Conservation (phyloP, 2,888 invertebrate genomes). For the Meliscaeva auricollis region DNA sequence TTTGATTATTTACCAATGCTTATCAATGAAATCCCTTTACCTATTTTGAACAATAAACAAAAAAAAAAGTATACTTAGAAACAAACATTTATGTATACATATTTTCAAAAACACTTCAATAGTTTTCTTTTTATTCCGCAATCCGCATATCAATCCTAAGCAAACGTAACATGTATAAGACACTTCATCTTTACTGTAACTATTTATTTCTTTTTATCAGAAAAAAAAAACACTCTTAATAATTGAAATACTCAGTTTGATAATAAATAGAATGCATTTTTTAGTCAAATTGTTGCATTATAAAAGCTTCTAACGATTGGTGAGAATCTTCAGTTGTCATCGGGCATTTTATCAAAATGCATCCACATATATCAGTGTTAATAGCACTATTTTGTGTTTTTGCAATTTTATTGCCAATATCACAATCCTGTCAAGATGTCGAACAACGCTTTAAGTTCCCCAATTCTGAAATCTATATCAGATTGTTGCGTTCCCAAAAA, state of each 20-base stretch:
- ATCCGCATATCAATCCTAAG: background rate
- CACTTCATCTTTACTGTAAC: background rate
- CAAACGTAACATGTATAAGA: no score
- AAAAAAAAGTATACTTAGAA: no score
- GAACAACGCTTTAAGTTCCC: constrained; percentile 80
- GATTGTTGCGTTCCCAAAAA: constrained; percentile 79
- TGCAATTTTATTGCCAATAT: constrained; percentile 18
- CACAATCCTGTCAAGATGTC: constrained; percentile 78
- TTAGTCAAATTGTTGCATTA: no score
- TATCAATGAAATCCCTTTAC: background rate
- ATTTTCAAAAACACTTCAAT: background rate
- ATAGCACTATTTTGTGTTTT: constrained; percentile 16
- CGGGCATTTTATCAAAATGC: constrained; percentile 50
- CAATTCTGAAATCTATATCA: constrained; percentile 79
- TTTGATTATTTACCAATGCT: background rate
- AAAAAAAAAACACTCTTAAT: background rate
- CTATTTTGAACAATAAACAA: background rate
- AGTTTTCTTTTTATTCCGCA: background rate
- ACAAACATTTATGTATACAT: background rate
- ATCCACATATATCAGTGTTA: constrained; percentile 7
- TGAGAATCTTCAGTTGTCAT: background rate
- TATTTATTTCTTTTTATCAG: constrained; percentile 16
- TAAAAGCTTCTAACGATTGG: constrained; percentile 27
- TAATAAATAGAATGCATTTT: background rate
- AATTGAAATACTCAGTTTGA: background rate